These are phyloP conservation scores for Hemithea aestivaria DNA, from an alignment of 2,888 invertebrate genomes.

Conservation along the genomic window DNA sequence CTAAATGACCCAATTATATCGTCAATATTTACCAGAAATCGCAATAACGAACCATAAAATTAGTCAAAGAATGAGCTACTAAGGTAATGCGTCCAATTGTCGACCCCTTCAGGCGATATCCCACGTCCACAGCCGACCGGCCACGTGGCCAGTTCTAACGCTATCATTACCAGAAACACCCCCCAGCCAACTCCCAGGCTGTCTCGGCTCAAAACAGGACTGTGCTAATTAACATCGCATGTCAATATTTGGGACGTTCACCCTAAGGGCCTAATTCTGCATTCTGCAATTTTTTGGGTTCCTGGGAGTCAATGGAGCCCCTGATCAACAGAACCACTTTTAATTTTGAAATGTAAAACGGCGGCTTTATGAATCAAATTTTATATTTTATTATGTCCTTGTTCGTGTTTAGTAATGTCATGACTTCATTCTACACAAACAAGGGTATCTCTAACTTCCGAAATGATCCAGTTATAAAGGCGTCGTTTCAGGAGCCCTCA, in stretches of 20 bases:
- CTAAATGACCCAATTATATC: too few relatives aligned
- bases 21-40: conserved; percentile 2
- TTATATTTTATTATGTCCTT: too few relatives aligned
- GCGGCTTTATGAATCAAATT: too few relatives aligned
- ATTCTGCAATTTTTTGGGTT: conserved; percentile 14
- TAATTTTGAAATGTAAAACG: too few relatives aligned
- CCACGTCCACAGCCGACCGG: conserved; percentile 45
- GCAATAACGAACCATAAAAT: conserved; percentile 5
- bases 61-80: conserved; percentile 5
- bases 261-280: conserved; percentile 24
- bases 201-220: conserved; percentile 28
- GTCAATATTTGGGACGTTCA: conserved; percentile 32
- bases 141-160: conserved; percentile 34
- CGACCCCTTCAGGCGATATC: conserved; percentile 55
- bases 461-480: too few relatives aligned
- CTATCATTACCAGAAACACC: conserved; percentile 40
- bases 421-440: too few relatives aligned
- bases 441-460: too few relatives aligned
- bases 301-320: too few relatives aligned
- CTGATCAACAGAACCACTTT: too few relatives aligned
- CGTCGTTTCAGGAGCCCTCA: too few relatives aligned
- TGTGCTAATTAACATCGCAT: conserved; percentile 30
- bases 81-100: conserved; percentile 31
- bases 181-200: conserved; percentile 56
- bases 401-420: too few relatives aligned